phyloP scores from a whole-genome alignment of 2,797 vertebrate genomes.

The Staurois parvus region DNA sequence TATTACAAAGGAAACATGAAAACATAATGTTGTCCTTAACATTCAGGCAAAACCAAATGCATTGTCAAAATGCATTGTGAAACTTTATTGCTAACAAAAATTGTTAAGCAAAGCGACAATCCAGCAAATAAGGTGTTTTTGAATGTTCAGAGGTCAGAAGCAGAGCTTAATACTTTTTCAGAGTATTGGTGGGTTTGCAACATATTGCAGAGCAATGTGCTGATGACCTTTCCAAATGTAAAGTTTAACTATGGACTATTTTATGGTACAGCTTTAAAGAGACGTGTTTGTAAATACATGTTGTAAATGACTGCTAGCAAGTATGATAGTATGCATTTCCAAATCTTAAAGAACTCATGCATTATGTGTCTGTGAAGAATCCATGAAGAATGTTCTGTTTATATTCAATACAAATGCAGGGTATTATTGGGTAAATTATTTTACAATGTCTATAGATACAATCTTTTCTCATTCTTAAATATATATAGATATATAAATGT shows the following conservation, averaged over 20 bases:
- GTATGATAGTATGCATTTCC: slow-evolving; percentile 79
- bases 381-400: slow-evolving; percentile 81
- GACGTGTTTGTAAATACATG: slow-evolving; percentile 85
- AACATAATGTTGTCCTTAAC: slow-evolving; percentile 9
- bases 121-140: slow-evolving; percentile 87
- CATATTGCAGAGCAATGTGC: slow-evolving; percentile 52
- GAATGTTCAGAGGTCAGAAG: slow-evolving; percentile 75
- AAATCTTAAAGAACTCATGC: slow-evolving; percentile 78
- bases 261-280: slow-evolving; percentile 78
- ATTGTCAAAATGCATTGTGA: slow-evolving; percentile 6
- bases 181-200: slow-evolving; percentile 31
- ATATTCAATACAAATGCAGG: slow-evolving; percentile 70
- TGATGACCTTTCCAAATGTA: slow-evolving; percentile 49
- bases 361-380: slow-evolving; percentile 82
- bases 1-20: slow-evolving; percentile 36
- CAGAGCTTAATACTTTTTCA: slow-evolving; percentile 62
- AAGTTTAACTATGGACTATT: slow-evolving; percentile 68
- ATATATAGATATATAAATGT: slow-evolving; percentile 67
- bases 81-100: slow-evolving; percentile 23
- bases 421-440: slow-evolving; percentile 76
- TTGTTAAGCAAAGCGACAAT: slow-evolving; percentile 68
- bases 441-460: slow-evolving; percentile 75
- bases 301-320: slow-evolving; percentile 85
- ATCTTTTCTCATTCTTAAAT: slow-evolving; percentile 74
- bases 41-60: slow-evolving; percentile 32